Evolutionary conservation across 2,888 invertebrate species (phyloP), one percentile per base, ranked within the genome.

Genomic region (Helicoverpa assulta): DNA sequence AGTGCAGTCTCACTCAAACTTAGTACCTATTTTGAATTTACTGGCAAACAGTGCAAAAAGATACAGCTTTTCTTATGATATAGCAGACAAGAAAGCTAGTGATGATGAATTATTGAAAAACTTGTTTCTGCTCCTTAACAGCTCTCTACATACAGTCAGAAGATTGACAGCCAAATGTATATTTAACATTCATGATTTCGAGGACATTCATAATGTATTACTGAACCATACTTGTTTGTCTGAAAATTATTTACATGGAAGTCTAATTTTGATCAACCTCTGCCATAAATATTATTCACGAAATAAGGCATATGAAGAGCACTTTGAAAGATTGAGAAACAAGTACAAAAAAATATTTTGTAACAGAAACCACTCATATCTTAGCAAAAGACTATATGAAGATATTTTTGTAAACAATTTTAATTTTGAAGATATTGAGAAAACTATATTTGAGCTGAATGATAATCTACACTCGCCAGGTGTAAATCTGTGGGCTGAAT

Each of bases 141-240:
- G 96, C 76, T 93, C 95, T 10, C 93, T 96, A 77, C 92, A 91
- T 69, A 91, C 92, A 26, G 94, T 96, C 8, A 88, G 96, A 70
- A 88, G 94, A 37, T 86, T 96, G 26, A 89, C 93, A 56, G 93
- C 95, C 6, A 93, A 91, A 83, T 92, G 93, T 53, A 93, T 96
- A 77, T 91, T 89, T 74, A 94, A 94, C 78, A 92, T 95, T 67
- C 95, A 88, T 72, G 78, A 89, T 61, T 90, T 91, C 68, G 78
- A 88, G 60, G 73, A 73, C 12, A 89, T 92, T 57, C 84, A 85
- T 73, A 61, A 87, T 37, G 63, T 76, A 56, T 47, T 91, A 33
- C 52, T 87, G 26, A 76, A 81, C 50, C 80, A 80, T 74, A 77
- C 84, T 52, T 75, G 60, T 66, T 33, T 73, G 6, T 78, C 90